A percentile compares a stretch with the other conserved stretches of the same genome.
These are phyloP conservation scores for Sinohyriopsis cumingii DNA, from an alignment of 2,888 invertebrate genomes.

Conservation along the genomic window DNA sequence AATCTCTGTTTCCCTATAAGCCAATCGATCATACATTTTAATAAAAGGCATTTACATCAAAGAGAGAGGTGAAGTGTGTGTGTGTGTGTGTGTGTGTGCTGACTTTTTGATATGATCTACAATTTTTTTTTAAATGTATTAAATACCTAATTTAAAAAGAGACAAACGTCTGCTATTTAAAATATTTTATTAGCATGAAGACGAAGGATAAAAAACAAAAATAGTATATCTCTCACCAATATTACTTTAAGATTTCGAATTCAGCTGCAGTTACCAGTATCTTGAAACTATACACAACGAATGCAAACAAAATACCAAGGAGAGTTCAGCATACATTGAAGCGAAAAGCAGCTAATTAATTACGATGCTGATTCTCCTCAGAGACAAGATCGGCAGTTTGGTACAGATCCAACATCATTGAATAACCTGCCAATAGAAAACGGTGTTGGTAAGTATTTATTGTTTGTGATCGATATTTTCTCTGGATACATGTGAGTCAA, in stretches of 20 bases:
- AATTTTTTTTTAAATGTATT: no score
- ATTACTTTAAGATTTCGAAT: neutral
- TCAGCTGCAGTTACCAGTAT: neutral
- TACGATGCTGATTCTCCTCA: neutral
- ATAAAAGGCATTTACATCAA: no score
- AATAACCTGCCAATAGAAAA: conserved; percentile 10
- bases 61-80: no score
- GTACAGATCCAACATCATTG: conserved; percentile 9
- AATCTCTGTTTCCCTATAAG: no score
- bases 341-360: neutral
- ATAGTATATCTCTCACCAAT: neutral
- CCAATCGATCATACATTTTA: no score
- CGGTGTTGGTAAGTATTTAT: conserved; percentile 6
- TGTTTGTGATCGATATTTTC: conserved; percentile 13
- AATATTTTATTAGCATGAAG: no score
- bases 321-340: neutral
- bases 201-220: no score
- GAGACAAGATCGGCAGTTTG: neutral
- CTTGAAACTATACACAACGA: neutral
- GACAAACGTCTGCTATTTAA: no score
- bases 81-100: no score
- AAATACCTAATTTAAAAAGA: no score
- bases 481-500: conserved; percentile 9
- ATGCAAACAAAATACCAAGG: neutral
- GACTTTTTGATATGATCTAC: no score